A percentile compares a stretch with the other conserved stretches of the same genome.
These are phyloP conservation scores for Seriola dumerili DNA, from an alignment of 2,113 vertebrate species.

Conservation along the genomic window DNA sequence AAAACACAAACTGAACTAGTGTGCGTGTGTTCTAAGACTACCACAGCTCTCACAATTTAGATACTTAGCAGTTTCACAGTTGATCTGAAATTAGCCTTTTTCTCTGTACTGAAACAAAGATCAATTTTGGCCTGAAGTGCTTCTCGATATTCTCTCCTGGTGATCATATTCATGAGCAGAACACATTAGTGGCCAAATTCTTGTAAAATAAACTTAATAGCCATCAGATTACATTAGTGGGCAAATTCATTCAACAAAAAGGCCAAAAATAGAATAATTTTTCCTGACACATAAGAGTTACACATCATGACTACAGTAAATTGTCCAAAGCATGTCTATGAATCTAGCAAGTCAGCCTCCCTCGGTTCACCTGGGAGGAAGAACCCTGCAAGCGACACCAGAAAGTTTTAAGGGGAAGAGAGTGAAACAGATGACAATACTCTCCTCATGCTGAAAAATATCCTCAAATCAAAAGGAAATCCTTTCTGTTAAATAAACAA, in stretches of 20 bases:
- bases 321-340: conserved; percentile 53
- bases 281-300: conserved; percentile 46
- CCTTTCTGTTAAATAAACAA: conserved; percentile 80
- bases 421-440: conserved; percentile 58
- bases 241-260: background rate
- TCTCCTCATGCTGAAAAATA: conserved; percentile 54
- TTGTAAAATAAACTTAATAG: background rate
- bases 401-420: conserved; percentile 70
- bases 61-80: background rate
- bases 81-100: conserved; percentile 7
- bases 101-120: background rate
- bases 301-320: conserved; percentile 63
- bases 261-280: background rate
- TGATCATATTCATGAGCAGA: conserved; percentile 6
- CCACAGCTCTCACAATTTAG: background rate
- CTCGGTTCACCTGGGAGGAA: conserved; percentile 53
- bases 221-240: conserved; percentile 8
- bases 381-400: conserved; percentile 67
- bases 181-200: background rate
- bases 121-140: background rate
- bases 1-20: conserved; percentile 31
- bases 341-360: conserved; percentile 46
- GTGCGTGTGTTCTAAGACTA: background rate
- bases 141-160: background rate
- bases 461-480: conserved; percentile 73